Conservation (phyloP, 2,113 vertebrate species). For the Melanerpes aurifrons region DNA sequence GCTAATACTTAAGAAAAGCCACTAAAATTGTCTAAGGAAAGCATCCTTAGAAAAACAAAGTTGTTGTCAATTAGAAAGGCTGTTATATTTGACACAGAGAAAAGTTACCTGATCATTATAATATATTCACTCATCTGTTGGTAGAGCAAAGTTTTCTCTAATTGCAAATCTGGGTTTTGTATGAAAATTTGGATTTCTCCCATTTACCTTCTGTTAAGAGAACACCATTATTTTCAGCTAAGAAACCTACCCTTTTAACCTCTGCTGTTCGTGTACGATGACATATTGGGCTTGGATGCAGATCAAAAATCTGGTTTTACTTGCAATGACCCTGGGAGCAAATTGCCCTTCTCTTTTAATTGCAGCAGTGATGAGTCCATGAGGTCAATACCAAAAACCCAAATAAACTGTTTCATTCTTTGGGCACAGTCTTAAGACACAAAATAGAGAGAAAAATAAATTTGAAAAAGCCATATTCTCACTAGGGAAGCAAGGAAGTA, state of each 20-base stretch:
- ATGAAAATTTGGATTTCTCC: neutral
- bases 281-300: constrained; percentile 30
- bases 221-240: neutral
- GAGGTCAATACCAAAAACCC: neutral
- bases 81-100: neutral
- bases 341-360: neutral
- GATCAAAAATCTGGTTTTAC: constrained; percentile 17
- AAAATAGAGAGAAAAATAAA: constrained; percentile 2
- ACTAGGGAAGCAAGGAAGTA: neutral
- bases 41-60: neutral
- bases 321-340: constrained; percentile 1
- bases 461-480: neutral
- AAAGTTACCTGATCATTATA: neutral
- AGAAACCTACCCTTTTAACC: constrained; percentile 15
- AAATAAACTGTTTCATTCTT: constrained; percentile 1
- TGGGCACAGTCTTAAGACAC: neutral
- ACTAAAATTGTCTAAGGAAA: neutral
- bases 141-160: neutral
- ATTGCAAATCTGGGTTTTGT: neutral
- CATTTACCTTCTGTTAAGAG: neutral
- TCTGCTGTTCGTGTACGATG: constrained; percentile 26
- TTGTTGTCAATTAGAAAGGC: neutral
- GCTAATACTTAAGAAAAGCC: neutral
- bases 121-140: neutral
- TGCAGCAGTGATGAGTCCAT: neutral